Evolutionary conservation across 2,113 vertebrate genomes (phyloP), one percentile per base, ranked within the genome.

Genomic region (Ceratotherium simum): DNA sequence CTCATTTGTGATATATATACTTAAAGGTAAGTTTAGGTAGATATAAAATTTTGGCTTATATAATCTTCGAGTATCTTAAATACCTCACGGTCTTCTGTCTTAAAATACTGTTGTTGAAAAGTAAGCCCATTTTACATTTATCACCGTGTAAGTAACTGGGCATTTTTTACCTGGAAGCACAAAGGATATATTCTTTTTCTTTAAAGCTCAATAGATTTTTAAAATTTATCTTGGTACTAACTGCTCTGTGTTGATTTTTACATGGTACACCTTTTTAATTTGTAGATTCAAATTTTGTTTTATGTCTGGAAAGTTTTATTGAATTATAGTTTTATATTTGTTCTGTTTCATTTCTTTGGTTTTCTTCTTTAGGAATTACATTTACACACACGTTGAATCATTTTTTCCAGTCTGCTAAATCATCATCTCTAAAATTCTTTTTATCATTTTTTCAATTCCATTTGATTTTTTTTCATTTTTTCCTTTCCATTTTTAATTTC

Each of bases 261-360:
- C 10, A 18, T 75, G 23, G 39, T 54, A 54, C 75, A 56, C 5
- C 12, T 83, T 93, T 87, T 84, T 36, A 79, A 64, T 56, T 76
- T 60, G 51, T 60, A 91, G 64, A 95, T 64, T 70, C 21, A 13
- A 82, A 87, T n/a, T 91, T 73, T 85, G 64, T 42, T 62, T 72
- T 92, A 29, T 87, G 60, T 69, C 25, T 93, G 67, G 56, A 73
- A 91, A 95, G 17, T 27, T 27, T 82, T 80, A 85, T 31, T 90
- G 36, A 97, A 69, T 90, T 86, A 86, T 20, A n/a, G 6, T 36
- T 75, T 90, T 58, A 72, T 67, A 48, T 29, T 81, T 73, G 33
- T 73, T 93, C n/a, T 87, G n/a, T 69, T 97, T 60, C 42, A 76
- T 84, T 80, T 92, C 79, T 83, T 87, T 60, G 12, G 8, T 90